Percentiles rank a stretch among this genome's conserved stretches.
Conservation (phyloP, 1,140 invertebrate species). For the Trigoniulus corallinus region DNA sequence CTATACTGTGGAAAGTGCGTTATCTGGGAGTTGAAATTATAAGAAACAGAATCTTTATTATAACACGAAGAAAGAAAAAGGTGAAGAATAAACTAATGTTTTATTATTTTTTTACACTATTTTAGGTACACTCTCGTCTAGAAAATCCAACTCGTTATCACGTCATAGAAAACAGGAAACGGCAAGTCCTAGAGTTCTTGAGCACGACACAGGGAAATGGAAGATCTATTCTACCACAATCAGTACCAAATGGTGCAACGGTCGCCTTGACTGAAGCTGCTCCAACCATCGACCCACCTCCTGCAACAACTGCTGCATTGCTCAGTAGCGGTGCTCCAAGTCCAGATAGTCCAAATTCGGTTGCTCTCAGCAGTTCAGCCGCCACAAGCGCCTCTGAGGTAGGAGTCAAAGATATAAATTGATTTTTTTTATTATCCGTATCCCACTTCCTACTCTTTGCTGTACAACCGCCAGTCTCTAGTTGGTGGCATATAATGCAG, state of each 20-base stretch:
- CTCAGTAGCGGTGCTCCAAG: constrained; percentile 16
- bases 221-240: constrained; percentile 32
- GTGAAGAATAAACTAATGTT: neutral
- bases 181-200: constrained; percentile 68
- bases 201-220: constrained; percentile 1
- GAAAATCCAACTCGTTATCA: constrained; percentile 84
- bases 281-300: constrained; percentile 1
- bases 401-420: too few species aligned
- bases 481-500: too few species aligned
- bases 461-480: too few species aligned
- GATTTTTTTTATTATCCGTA: too few species aligned
- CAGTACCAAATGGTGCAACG: constrained; percentile 12
- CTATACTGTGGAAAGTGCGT: neutral
- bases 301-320: neutral
- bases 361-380: constrained; percentile 16
- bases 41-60: neutral
- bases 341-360: constrained; percentile 20
- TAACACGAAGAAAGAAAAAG: too few species aligned
- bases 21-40: constrained; percentile 19
- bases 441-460: too few species aligned
- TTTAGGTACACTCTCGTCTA: constrained; percentile 54
- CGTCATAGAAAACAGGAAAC: constrained; percentile 74
- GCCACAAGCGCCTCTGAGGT: constrained; percentile 21
- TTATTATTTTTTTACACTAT: constrained; percentile 51
- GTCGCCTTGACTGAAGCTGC: neutral